Evolutionary conservation across 1,140 invertebrate genomes (phyloP), one percentile per base, ranked within the genome.

Genomic region (Leptonema lineaticorne): DNA sequence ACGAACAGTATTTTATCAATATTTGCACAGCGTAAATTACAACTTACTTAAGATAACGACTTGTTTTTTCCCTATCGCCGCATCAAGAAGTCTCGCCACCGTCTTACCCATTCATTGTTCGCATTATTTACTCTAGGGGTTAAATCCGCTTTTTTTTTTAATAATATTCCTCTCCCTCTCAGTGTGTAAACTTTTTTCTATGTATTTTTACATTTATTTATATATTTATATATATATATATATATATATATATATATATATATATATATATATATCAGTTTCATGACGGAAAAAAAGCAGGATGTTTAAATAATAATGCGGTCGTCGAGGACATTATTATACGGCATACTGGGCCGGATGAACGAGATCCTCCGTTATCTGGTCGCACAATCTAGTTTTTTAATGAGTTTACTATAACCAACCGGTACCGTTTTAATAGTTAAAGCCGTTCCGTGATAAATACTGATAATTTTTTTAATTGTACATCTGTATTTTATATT

Each of bases 11-110:
- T 46, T 67, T 27, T 63, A 70, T 50, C 58, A 24, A 67, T 46
- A 66, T 70, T 67, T 58, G 33, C 57, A 46, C 46, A 50, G 46
- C 27, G 37, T 67, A 63, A 70, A 63, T 70, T 70, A 70, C 11
- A 46, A 66, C 27, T 63, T 41, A 14, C 22, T 22, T 53, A 45
- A 53, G 50, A 26, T 18, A 26, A 53, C 50, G 18, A 41, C 37
- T 41, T 14, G 16, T 41, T 41, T 11, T 41, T 41, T 33, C n/a
- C 9, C 16, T 41, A 4, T 41, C 16, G 37, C 16, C 37, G 9
- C 37, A n/a, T n/a, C n/a, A n/a, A 7, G 4, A 26, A 20, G 22
- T 50, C 16, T 20, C 11, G 50, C 50, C 50, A 53, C 50, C 50
- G 50, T 53, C 50, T 53, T 53, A 53, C 50, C 22, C 50, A 53